Base-by-base conservation (phyloP, 2,888 invertebrate species). In the Hypsopygia costalis region DNA sequence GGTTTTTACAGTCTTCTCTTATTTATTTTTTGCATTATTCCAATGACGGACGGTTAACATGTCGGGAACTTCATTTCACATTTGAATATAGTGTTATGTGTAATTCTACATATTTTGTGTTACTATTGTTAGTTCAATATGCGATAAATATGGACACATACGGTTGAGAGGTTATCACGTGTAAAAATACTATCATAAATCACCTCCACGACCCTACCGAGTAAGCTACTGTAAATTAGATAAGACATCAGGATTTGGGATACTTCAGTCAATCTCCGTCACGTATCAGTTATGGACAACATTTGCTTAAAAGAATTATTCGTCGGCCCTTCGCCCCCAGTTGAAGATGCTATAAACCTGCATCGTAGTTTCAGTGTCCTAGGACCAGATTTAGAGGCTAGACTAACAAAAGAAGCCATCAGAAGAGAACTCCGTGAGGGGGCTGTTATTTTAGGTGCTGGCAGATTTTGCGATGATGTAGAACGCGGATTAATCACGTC, bases 291-390 rank as follows among this genome's bases (percentile, higher is more conserved):
- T 56, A 85, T 92, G 92, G 92, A 92, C 81, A 92, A 92, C 89
- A 90, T 92, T 69, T 92, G 92, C 59, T 92, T 91, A 65, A 93
- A 93, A 72, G 94, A 93, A 63, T 91, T 95, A 79, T 94, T 94
- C 66, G 94, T 93, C 49, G 95, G 94, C 9, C 94, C 94, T 8
- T 93, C 94, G 4, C 94, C 94, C 8, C 94, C 94, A 1, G 93
- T 94, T 32, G 95, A 95, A 78, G 94, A 94, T 81, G 93, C 93
- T 1, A 93, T 94, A 35, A 93, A 93, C 56, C 91, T 94, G 86
- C 94, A 94, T 73, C 94, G 94, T 56, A 94, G 93, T 68, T 94
- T 94, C 49, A 93, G 93, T 60, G 91, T 93, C 51, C 90, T 92
- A 10, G 91, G 91, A 27, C 91, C 92, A 30, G 92, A 94, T 55